These are phyloP conservation scores for Anthoptus insignis DNA, from an alignment of 2,888 invertebrate species.

Conservation along the genomic window DNA sequence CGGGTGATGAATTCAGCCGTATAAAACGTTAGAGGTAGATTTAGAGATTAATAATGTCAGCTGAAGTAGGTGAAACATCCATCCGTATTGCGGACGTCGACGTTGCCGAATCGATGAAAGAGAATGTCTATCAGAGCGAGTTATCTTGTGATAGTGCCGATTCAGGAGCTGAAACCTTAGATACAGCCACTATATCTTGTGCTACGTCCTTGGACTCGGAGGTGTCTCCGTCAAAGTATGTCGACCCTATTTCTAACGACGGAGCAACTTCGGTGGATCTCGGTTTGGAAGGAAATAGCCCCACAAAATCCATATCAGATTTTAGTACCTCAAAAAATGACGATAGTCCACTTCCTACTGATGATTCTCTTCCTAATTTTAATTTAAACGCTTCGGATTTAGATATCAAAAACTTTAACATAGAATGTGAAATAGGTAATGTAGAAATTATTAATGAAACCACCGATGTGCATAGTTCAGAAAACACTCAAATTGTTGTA, in stretches of 20 bases:
- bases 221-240: constrained; percentile 55
- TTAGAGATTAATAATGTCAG: constrained; percentile 62
- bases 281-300: constrained; percentile 22
- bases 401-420: background rate
- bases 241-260: constrained; percentile 30
- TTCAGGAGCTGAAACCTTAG: constrained; percentile 65
- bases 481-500: background rate
- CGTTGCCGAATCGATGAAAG: constrained; percentile 64
- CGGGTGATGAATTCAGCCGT: constrained; percentile 52
- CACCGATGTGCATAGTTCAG: background rate
- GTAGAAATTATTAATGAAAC: background rate
- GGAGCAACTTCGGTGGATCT: background rate
- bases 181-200: constrained; percentile 57
- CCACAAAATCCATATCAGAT: constrained; percentile 13
- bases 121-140: constrained; percentile 60
- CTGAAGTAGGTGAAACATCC: constrained; percentile 55
- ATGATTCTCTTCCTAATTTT: background rate
- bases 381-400: background rate
- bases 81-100: constrained; percentile 67
- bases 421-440: background rate
- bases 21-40: constrained; percentile 35
- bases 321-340: constrained; percentile 7
- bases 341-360: constrained; percentile 28
- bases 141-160: constrained; percentile 66
- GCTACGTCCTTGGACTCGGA: constrained; percentile 59